These are phyloP conservation scores for Steromphala cineraria DNA, from an alignment of 2,888 invertebrate species.

Conservation along the genomic window DNA sequence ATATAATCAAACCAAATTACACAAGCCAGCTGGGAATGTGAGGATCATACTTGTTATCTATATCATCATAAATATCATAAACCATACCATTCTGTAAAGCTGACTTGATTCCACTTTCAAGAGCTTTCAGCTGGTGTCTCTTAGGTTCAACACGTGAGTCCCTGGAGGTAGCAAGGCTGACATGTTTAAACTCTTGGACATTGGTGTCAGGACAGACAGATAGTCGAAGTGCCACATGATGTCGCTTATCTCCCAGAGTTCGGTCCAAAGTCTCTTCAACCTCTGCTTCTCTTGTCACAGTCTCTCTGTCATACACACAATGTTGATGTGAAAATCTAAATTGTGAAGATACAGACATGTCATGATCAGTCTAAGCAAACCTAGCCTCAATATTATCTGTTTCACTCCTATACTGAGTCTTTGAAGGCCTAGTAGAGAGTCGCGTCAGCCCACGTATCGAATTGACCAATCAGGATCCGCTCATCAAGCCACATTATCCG, in stretches of 20 bases:
- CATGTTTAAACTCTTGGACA: constrained; percentile 45
- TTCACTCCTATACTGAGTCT: no score
- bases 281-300: constrained; percentile 27
- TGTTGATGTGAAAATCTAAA: no score
- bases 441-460: no score
- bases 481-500: no score
- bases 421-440: no score
- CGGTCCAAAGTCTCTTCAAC: constrained; percentile 79
- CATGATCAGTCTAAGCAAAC: no score
- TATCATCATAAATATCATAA: background rate
- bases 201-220: constrained; percentile 79
- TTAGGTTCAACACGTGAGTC: constrained; percentile 79
- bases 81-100: constrained; percentile 57
- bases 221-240: constrained; percentile 81
- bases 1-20: no score
- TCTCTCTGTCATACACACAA: background rate
- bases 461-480: no score
- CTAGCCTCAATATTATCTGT: no score
- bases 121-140: constrained; percentile 82
- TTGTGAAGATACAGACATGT: no score
- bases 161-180: constrained; percentile 57
- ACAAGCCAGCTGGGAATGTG: no score
- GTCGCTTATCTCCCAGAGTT: constrained; percentile 81
- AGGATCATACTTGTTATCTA: no score
- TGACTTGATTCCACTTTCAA: constrained; percentile 83